Percentiles rank a stretch among this genome's conserved stretches.
Evolutionary conservation across 2,797 vertebrate species (phyloP).

Genomic region (Glossophaga mutica): DNA sequence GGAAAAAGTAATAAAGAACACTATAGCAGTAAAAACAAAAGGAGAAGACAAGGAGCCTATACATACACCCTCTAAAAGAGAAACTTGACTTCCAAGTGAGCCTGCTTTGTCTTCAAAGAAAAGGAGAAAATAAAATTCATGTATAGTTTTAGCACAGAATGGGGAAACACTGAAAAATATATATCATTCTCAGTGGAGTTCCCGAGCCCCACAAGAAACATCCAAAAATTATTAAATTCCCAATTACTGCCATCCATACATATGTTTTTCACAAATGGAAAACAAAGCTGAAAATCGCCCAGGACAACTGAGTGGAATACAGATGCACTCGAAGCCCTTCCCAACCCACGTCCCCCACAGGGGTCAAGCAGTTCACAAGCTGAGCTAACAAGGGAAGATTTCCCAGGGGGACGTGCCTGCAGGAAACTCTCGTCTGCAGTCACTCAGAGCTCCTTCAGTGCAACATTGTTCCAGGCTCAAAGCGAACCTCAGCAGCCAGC

Average conservation of each 20-base stretch:
- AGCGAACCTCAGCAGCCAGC: neutral
- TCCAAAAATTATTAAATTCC: constrained; percentile 70
- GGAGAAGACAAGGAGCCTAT: constrained; percentile 16
- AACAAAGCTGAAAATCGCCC: constrained; percentile 56
- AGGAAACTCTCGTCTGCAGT: neutral
- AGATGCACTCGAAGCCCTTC: neutral
- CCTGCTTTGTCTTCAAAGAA: neutral
- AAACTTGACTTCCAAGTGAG: constrained; percentile 52
- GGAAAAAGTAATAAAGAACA: constrained; percentile 43
- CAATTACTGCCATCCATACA: constrained; percentile 47
- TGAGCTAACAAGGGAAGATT: constrained; percentile 43
- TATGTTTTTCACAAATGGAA: constrained; percentile 34
- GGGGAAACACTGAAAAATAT: constrained; percentile 52
- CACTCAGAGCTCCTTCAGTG: neutral
- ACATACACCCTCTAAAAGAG: neutral
- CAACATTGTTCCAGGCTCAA: neutral
- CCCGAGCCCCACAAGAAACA: constrained; percentile 49
- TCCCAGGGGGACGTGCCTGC: neutral
- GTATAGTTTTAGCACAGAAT: constrained; percentile 35
- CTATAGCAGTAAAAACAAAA: constrained; percentile 40
- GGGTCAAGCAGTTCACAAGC: constrained; percentile 14
- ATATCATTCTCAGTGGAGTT: constrained; percentile 16
- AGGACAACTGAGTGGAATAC: neutral
- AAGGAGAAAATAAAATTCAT: neutral
- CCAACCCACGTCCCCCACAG: neutral